phyloP scores from a whole-genome alignment of 2,113 vertebrate genomes.

The Progne subis region DNA sequence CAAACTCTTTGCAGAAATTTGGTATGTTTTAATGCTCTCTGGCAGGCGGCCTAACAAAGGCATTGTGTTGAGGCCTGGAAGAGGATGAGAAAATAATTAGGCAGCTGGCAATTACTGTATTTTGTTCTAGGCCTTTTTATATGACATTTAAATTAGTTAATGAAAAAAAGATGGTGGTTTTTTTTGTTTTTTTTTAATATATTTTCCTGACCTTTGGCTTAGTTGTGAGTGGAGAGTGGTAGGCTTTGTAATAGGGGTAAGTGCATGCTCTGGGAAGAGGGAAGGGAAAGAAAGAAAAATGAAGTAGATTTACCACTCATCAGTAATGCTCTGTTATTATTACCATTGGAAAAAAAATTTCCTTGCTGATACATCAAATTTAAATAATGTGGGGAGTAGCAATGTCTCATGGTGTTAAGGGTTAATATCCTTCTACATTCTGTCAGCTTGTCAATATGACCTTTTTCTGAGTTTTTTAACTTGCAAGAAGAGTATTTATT shows the following conservation, averaged over 20 bases:
- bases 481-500: not conserved
- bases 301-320: not conserved
- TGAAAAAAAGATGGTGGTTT: not conserved
- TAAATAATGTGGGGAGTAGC: not conserved
- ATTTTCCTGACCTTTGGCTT: constrained; percentile 3
- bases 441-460: not conserved
- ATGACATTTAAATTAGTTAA: constrained; percentile 3
- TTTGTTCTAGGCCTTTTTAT: constrained; percentile 6
- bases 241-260: not conserved
- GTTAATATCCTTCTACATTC: not conserved
- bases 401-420: not conserved
- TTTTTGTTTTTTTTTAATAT: too few species aligned
- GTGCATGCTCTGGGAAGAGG: not conserved
- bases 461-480: not conserved
- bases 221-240: not conserved
- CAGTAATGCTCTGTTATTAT: not conserved
- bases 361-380: not conserved
- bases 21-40: not conserved
- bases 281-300: not conserved
- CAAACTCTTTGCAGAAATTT: not conserved
- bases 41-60: not conserved
- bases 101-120: not conserved
- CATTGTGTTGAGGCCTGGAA: not conserved
- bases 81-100: constrained; percentile 25
- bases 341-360: not conserved